Evolutionary conservation across 1,140 invertebrate species (phyloP).

Genomic region (Drosophila varians): DNA sequence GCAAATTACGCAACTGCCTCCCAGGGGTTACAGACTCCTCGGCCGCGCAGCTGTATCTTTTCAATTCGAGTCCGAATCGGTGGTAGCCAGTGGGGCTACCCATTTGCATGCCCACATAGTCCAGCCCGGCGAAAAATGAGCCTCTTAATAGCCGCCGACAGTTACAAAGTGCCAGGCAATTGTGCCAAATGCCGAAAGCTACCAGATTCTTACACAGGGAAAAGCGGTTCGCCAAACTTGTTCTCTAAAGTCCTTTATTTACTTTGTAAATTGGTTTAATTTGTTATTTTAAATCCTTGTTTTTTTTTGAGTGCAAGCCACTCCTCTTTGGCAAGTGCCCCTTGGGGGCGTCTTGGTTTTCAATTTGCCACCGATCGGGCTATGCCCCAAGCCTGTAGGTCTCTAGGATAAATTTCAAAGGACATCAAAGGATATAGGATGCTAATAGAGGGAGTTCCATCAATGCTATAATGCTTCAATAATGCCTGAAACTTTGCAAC

Average conservation of each 20-base stretch:
- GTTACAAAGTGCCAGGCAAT: slow-evolving; percentile 83
- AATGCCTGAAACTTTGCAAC: slow-evolving; percentile 22
- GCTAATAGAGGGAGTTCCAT: too few species aligned
- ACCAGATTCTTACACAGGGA: slow-evolving; percentile 4
- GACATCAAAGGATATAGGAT: too few species aligned
- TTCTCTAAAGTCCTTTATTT: too few species aligned
- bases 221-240: too few species aligned
- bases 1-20: slow-evolving; percentile 75
- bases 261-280: too few species aligned
- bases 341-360: slow-evolving; percentile 72
- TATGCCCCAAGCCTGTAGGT: too few species aligned
- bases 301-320: too few species aligned
- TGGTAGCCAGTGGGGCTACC: slow-evolving; percentile 48
- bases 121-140: slow-evolving; percentile 67
- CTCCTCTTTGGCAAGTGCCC: too few species aligned
- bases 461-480: not conserved
- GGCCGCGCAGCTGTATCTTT: slow-evolving; percentile 55
- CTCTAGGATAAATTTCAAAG: too few species aligned
- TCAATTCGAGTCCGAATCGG: slow-evolving; percentile 32
- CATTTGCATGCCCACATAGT: slow-evolving; percentile 61
- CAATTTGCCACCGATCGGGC: slow-evolving; percentile 67
- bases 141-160: slow-evolving; percentile 82
- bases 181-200: slow-evolving; percentile 62
- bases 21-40: slow-evolving; percentile 44
- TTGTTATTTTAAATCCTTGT: too few species aligned